Percentiles rank a stretch among this genome's conserved stretches.
phyloP scores from a whole-genome alignment of 2,113 vertebrate species.

The Candoia aspera region DNA sequence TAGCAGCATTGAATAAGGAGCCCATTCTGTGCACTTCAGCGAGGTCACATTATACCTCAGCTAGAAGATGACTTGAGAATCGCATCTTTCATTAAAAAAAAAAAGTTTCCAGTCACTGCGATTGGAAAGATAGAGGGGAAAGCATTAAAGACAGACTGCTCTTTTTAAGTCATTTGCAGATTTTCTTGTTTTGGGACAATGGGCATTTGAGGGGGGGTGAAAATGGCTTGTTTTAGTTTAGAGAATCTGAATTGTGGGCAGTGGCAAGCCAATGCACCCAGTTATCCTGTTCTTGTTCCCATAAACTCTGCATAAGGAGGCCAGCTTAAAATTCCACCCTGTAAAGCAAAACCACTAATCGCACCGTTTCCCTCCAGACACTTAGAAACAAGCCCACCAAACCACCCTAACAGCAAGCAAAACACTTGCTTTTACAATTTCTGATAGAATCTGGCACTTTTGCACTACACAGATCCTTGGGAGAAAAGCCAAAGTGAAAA shows the following conservation, averaged over 20 bases:
- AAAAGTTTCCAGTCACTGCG: background rate
- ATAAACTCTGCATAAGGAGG: background rate
- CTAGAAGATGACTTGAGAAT: background rate
- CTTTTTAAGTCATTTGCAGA: background rate
- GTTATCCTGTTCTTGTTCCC: background rate
- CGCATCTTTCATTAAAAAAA: background rate
- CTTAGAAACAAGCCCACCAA: slow-evolving; percentile 37
- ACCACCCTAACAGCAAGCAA: slow-evolving; percentile 7
- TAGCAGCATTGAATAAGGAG: background rate
- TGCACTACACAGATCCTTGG: background rate
- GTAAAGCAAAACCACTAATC: slow-evolving; percentile 28
- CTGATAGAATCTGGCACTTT: slow-evolving; percentile 14
- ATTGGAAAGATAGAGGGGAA: background rate
- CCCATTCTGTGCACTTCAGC: background rate
- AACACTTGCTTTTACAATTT: background rate
- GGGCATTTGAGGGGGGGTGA: background rate
- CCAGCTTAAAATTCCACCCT: background rate
- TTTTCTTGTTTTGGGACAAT: background rate
- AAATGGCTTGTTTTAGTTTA: background rate
- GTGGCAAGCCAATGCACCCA: background rate
- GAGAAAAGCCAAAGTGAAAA: slow-evolving; percentile 8
- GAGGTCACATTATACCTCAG: background rate
- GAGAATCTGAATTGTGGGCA: background rate
- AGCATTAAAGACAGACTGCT: background rate
- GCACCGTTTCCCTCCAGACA: slow-evolving; percentile 21